Evolutionary conservation across 1,140 invertebrate genomes (phyloP).

Genomic region (Dendroctonus valens): DNA sequence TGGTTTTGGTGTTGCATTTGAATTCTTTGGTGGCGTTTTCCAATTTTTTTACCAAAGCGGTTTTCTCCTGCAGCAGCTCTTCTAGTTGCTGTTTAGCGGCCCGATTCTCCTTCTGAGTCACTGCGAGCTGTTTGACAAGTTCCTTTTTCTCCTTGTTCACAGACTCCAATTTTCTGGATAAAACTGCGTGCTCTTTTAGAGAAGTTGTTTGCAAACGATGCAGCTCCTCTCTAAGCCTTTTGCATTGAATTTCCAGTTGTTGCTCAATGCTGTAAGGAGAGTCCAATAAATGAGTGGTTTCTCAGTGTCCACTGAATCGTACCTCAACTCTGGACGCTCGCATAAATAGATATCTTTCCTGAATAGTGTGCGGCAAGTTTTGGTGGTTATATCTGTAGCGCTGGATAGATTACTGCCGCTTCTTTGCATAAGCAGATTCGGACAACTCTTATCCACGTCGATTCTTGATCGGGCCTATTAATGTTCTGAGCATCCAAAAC

Average conservation of each 20-base stretch:
- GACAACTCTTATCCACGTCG: slow-evolving; percentile 25
- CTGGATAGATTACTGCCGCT: slow-evolving; percentile 21
- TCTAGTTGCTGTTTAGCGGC: slow-evolving; percentile 40
- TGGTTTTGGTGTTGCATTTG: slow-evolving; percentile 38
- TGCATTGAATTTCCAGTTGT: slow-evolving; percentile 16
- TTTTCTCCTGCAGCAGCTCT: slow-evolving; percentile 40
- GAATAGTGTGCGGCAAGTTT: slow-evolving; percentile 18
- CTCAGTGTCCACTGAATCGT: not conserved
- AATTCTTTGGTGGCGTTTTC: slow-evolving; percentile 43
- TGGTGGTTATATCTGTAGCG: slow-evolving; percentile 11
- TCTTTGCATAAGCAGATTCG: slow-evolving; percentile 26
- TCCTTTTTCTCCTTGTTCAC: slow-evolving; percentile 40
- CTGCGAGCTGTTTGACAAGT: slow-evolving; percentile 28
- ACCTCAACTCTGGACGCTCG: slow-evolving; percentile 5
- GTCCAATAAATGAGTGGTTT: not conserved
- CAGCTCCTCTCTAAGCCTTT: slow-evolving; percentile 27
- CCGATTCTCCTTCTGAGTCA: slow-evolving; percentile 40
- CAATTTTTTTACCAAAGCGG: slow-evolving; percentile 30
- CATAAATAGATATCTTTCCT: slow-evolving; percentile 12
- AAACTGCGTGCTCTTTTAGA: slow-evolving; percentile 38
- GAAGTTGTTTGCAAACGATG: slow-evolving; percentile 36
- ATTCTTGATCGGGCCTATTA: not conserved
- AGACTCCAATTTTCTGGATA: slow-evolving; percentile 38
- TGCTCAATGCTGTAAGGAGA: slow-evolving; percentile 5
- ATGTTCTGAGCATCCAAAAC: not conserved